Base-by-base conservation (phyloP, 1,140 invertebrate genomes). In the Protaetia brevitarsis region DNA sequence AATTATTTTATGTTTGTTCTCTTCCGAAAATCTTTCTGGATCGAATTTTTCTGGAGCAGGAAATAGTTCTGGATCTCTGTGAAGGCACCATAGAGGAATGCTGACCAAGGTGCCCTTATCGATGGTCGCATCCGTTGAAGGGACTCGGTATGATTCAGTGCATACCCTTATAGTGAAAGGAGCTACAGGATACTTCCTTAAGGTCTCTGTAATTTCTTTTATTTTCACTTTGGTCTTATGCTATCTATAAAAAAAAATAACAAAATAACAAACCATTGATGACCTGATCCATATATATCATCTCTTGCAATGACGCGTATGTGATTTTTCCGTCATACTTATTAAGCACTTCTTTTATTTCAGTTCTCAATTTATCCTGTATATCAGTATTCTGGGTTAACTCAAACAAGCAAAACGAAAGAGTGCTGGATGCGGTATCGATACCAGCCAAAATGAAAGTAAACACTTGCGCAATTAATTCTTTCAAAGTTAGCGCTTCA, bases 181-280 rank as follows among this genome's bases (percentile, higher is more conserved):
- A n/a, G 83, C 75, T 1, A 84, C 81, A 2, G 87, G 86, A 79
- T 86, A 87, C 70, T 82, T 85, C 21, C 85, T 76, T 56, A 87
- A 59, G 0, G 84, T 83, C 78, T 88, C 87, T 78, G 58, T 57
- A 74, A 72, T 30, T 29, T 59, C 4, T 19, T 7, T 11, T 59
- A n/a, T n/a, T n/a, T n/a, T n/a, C n/a, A n/a, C 3, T 11, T 13
- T 59, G 8, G 3, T 11, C 4, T 19, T 19, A 0, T 29, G 28
- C 11, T 19, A 10, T 29, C 26, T 56, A n/a, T n/a, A n/a, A n/a
- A n/a, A n/a, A n/a, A 19, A 59, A 27, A 23, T 23, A 8, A 51
- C 11, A 6, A 13, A 57, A 57, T 30, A 26, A 29, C 19, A 73
- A 64, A 73, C 88, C 87, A 31, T 76, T 74, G 45, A 69, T 36